Evolutionary conservation across 2,888 invertebrate genomes (phyloP), one percentile per base, ranked within the genome.

Genomic region (Silvanus unidentatus): DNA sequence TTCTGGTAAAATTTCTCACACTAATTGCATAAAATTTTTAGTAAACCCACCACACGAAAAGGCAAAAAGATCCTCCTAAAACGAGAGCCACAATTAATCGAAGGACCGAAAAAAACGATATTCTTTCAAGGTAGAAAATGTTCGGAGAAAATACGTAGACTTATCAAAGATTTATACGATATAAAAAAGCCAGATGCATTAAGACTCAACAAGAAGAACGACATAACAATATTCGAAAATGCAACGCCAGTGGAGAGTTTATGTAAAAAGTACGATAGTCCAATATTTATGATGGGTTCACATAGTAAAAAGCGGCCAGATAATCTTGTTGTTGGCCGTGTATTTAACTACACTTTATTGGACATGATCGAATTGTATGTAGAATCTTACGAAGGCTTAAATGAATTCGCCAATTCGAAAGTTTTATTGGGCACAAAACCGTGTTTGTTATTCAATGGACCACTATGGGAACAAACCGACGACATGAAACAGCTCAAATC

Each of bases 341-440:
- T 88, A 65, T 97, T 84, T 71, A 91, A 99, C 70, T 82, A 87
- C 62, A 86, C 87, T 45, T 74, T 99, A 22, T 73, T 99, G 44
- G 99, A 99, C 66, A 96, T 99, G 95, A 80, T 93, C 45, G 99
- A 99, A 73, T 79, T 99, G 44, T 92, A 94, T 9, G 80, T 98
- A 14, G 89, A 91, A 42, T 80, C 83, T 43, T 96, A 82, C 66
- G 82, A 83, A 65, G 77, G 87, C 0, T 78, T 97, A 69, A 73
- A 79, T 12, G 88, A 89, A 36, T 93, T 95, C 62, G 81, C 82
- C 50, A 81, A 80, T 43, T 81, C 86, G 42, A 93, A 70, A 59
- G 60, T 72, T 22, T 57, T 62, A 14, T 43, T 71, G 2, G 96
- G 93, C 3, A 80, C 84, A 0, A 99, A 98, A 70, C 97, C 98